These are phyloP conservation scores for Channa maculata DNA, from an alignment of 2,113 vertebrate species.

Conservation along the genomic window DNA sequence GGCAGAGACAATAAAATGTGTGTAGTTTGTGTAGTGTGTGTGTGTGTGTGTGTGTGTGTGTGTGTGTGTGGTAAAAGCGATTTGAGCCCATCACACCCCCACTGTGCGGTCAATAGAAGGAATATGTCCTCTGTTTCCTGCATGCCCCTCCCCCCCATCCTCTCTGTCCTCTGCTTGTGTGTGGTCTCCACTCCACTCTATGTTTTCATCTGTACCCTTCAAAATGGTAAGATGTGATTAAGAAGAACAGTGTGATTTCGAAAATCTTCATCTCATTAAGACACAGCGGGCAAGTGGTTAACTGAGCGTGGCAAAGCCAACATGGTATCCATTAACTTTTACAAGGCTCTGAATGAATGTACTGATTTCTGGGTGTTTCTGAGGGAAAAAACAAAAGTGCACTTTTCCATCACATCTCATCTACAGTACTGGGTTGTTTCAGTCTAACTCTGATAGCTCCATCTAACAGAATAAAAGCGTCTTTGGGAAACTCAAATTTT, in stretches of 20 bases:
- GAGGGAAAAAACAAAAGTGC: constrained; percentile 16
- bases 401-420: constrained; percentile 30
- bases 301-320: constrained; percentile 21
- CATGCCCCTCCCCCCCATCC: constrained; percentile 51
- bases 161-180: constrained; percentile 57
- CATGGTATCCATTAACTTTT: constrained; percentile 56
- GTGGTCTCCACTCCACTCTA: constrained; percentile 53
- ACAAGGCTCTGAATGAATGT: constrained; percentile 32
- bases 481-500: constrained; percentile 18
- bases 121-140: constrained; percentile 67
- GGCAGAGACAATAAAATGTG: too few relatives aligned
- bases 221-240: constrained; percentile 34
- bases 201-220: constrained; percentile 11
- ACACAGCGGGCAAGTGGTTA: constrained; percentile 21
- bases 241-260: constrained; percentile 41
- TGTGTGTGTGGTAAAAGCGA: constrained; percentile 45
- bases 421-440: constrained; percentile 29
- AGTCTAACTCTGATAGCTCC: constrained; percentile 26
- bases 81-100: constrained; percentile 47
- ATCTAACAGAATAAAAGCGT: constrained; percentile 51
- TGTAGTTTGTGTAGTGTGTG: too few relatives aligned
- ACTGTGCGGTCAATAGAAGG: constrained; percentile 67
- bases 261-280: constrained; percentile 47
- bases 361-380: constrained; percentile 25
- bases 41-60: background rate